phyloP scores from a whole-genome alignment of 2,797 vertebrate genomes.

The Sternarchorhynchus goeldii region DNA sequence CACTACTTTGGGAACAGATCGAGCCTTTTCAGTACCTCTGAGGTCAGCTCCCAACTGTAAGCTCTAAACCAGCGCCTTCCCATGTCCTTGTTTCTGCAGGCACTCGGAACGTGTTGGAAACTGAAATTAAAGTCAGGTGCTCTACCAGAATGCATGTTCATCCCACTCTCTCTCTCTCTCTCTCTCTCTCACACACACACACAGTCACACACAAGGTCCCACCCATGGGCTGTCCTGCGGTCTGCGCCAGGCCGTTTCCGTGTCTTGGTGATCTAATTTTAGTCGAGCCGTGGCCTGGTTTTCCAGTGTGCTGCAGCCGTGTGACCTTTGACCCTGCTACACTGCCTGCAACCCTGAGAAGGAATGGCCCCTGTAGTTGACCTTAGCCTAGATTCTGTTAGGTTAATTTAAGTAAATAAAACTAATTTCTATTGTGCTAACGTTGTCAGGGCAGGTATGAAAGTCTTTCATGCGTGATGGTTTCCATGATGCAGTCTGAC shows the following conservation, averaged over 20 bases:
- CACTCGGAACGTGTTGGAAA: slow-evolving; percentile 50
- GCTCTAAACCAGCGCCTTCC: slow-evolving; percentile 56
- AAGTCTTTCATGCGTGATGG: too few relatives aligned
- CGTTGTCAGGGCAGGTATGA: too few relatives aligned
- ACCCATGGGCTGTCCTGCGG: neutral
- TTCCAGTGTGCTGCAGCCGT: neutral
- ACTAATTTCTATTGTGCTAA: too few relatives aligned
- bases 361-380: too few relatives aligned
- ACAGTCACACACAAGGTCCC: too few relatives aligned
- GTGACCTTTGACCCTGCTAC: too few relatives aligned
- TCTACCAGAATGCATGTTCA: slow-evolving; percentile 40
- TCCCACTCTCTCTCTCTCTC: neutral
- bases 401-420: too few relatives aligned
- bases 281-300: neutral
- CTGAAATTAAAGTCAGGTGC: slow-evolving; percentile 60
- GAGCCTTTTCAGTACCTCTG: slow-evolving; percentile 62
- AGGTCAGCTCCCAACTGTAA: slow-evolving; percentile 67
- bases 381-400: too few relatives aligned
- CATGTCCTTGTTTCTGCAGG: slow-evolving; percentile 59
- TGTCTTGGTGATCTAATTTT: slow-evolving; percentile 15
- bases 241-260: neutral
- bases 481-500: neutral
- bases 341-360: too few relatives aligned
- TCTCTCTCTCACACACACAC: neutral
- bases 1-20: slow-evolving; percentile 62